phyloP scores from a whole-genome alignment of 37 sponge, comb jelly and placozoan species.

The Bolinopsis microptera region DNA sequence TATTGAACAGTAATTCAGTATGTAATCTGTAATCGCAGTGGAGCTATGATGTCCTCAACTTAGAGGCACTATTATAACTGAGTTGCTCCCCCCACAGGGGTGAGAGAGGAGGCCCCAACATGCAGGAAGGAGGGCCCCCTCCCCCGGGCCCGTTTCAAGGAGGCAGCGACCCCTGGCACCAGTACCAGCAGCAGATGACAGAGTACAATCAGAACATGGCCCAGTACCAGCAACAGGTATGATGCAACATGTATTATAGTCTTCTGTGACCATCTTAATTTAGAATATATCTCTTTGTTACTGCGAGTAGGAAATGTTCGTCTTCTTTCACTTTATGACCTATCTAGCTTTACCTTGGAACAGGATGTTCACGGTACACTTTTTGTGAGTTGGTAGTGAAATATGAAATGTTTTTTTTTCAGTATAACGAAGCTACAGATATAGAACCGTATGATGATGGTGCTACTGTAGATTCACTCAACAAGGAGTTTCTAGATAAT shows the following conservation, averaged over 20 bases:
- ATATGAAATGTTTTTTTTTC: not conserved
- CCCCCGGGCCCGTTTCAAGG: not conserved
- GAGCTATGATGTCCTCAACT: too few relatives aligned
- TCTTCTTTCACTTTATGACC: too few relatives aligned
- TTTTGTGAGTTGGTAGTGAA: too few relatives aligned
- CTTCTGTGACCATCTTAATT: too few relatives aligned
- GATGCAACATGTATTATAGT: not conserved
- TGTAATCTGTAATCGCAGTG: too few relatives aligned
- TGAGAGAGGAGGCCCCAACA: not conserved
- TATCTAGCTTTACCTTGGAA: too few relatives aligned
- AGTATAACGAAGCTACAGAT: constrained; percentile 44
- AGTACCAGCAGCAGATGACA: constrained; percentile 53
- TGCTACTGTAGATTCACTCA: not conserved
- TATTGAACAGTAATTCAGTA: too few relatives aligned
- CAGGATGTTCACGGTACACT: too few relatives aligned
- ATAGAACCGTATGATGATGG: constrained; percentile 19
- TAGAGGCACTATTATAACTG: too few relatives aligned
- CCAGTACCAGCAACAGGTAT: constrained; percentile 41
- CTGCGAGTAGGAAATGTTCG: too few relatives aligned
- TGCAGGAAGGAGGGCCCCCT: not conserved
- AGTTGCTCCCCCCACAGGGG: too few relatives aligned
- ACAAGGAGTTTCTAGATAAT: not conserved
- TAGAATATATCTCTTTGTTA: too few relatives aligned
- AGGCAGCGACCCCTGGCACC: constrained; percentile 4
- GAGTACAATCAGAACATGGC: constrained; percentile 6